Percentiles rank a stretch among this genome's conserved stretches.
phyloP scores from a whole-genome alignment of 1,140 invertebrate species.

The Palaemon carinicauda region DNA sequence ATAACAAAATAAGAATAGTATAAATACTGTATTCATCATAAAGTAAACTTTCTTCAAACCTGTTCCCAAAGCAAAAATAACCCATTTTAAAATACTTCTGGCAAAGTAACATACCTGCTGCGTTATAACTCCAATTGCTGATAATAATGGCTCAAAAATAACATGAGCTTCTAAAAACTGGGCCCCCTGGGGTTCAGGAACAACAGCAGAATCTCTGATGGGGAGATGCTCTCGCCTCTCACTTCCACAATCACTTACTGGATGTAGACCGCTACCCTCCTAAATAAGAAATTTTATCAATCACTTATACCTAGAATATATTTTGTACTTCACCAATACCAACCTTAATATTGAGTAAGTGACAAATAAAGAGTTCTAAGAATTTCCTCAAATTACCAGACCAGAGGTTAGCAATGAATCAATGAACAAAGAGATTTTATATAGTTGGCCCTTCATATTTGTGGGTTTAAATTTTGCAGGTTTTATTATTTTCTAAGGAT shows the following conservation, averaged over 20 bases:
- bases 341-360: neutral
- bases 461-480: no score
- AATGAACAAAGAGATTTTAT: no score
- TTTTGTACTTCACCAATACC: no score
- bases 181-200: conserved; percentile 62
- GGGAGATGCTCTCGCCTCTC: conserved; percentile 18
- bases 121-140: conserved; percentile 84
- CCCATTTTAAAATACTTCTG: neutral
- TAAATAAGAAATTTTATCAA: neutral
- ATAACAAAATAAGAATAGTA: neutral
- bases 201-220: neutral
- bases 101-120: conserved; percentile 70
- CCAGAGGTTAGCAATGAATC: no score
- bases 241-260: conserved; percentile 32
- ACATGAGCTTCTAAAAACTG: conserved; percentile 87
- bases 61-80: neutral
- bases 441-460: no score
- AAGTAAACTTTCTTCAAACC: neutral
- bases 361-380: no score
- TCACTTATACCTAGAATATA: no score
- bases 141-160: conserved; percentile 88
- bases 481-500: no score
- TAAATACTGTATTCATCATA: no score
- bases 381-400: neutral
- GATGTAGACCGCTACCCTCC: conserved; percentile 3